Conservation (phyloP, 2,888 invertebrate genomes). For the Drosophila aldrichi region DNA sequence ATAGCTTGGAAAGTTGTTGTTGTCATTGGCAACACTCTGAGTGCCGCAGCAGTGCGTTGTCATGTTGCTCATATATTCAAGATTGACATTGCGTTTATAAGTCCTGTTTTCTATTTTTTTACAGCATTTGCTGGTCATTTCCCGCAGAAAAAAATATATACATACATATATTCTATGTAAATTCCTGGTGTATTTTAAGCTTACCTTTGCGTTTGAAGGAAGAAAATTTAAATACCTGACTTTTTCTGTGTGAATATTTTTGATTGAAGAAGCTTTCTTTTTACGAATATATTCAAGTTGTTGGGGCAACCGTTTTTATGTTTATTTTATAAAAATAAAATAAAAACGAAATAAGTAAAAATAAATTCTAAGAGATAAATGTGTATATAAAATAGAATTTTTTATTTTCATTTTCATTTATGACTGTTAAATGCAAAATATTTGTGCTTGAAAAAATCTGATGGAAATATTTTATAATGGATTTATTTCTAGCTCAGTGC, state of each 20-base stretch:
- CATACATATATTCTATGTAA: neutral
- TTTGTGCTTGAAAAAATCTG: neutral
- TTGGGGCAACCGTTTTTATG: neutral
- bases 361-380: no score
- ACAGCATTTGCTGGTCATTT: neutral
- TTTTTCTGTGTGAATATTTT: neutral
- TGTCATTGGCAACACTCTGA: constrained; percentile 37
- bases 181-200: neutral
- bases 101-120: neutral
- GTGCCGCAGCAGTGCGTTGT: constrained; percentile 34
- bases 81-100: constrained; percentile 25
- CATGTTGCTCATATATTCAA: constrained; percentile 37
- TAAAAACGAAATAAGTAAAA: no score
- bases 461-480: neutral
- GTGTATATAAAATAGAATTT: no score
- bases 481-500: neutral
- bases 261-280: neutral
- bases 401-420: no score
- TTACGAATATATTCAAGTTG: neutral
- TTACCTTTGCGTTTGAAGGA: neutral
- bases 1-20: constrained; percentile 13
- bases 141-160: neutral
- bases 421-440: no score
- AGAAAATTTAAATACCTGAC: neutral
- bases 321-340: neutral